Conservation (phyloP, 2,113 vertebrate species). For the Falco punctatus region DNA sequence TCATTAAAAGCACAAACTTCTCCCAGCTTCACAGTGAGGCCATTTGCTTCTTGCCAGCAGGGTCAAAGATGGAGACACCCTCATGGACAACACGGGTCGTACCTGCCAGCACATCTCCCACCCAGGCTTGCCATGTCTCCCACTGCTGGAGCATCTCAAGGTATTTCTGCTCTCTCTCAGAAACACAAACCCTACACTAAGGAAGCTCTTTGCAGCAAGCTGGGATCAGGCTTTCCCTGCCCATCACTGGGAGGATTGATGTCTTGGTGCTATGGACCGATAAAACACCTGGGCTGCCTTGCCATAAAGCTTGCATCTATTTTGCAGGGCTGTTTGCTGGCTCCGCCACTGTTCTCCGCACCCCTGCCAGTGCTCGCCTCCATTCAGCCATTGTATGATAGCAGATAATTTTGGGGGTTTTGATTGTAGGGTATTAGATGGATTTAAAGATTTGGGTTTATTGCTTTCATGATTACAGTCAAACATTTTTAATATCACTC, state of each 20-base stretch:
- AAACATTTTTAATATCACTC: not conserved
- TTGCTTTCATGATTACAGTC: not conserved
- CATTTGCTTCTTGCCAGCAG: not conserved
- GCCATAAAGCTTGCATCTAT: not conserved
- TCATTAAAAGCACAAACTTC: not conserved
- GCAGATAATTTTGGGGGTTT: constrained; percentile 8
- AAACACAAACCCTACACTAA: not conserved
- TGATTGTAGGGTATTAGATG: not conserved
- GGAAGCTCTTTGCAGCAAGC: not conserved
- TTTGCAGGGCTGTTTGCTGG: not conserved
- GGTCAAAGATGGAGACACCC: not conserved
- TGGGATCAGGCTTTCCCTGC: not conserved
- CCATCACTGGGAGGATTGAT: not conserved
- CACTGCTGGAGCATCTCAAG: not conserved
- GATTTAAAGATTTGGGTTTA: constrained; percentile 37
- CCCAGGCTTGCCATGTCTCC: fast-evolving
- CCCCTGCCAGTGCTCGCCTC: not conserved
- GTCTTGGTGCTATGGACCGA: not conserved
- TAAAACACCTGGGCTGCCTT: not conserved
- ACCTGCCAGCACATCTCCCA: not conserved
- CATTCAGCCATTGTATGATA: not conserved
- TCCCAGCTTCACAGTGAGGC: fast-evolving
- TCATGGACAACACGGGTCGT: not conserved
- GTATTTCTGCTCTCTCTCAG: not conserved
- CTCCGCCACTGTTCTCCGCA: fast-evolving